Conservation (phyloP, 2,888 invertebrate species). For the Salticus scenicus region DNA sequence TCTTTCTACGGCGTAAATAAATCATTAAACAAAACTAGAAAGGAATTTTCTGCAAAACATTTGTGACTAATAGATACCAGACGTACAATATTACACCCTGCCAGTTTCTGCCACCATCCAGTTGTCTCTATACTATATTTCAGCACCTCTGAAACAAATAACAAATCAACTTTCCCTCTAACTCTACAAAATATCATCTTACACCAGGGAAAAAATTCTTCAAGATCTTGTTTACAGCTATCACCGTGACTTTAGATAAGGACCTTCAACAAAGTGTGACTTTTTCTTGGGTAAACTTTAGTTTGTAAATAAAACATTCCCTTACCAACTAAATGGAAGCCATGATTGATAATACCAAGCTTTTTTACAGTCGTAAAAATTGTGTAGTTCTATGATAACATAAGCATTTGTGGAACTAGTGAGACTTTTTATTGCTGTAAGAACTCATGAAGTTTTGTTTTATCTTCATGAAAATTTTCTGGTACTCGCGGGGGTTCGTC, state of each 20-base stretch:
- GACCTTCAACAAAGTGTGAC: conserved; percentile 14
- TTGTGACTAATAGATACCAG: no score
- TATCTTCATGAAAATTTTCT: not conserved
- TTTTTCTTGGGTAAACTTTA: conserved; percentile 11
- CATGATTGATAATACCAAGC: conserved; percentile 4
- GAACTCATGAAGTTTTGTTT: not conserved
- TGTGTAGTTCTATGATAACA: not conserved
- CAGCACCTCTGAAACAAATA: not conserved
- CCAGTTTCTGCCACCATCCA: no score
- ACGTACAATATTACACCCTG: no score
- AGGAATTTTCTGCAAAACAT: no score
- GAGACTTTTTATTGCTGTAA: not conserved
- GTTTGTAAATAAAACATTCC: conserved; percentile 2
- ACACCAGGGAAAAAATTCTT: not conserved
- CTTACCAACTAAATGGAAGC: not conserved
- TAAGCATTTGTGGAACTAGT: not conserved
- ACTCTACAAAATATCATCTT: not conserved
- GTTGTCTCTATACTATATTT: not conserved
- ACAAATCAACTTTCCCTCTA: not conserved
- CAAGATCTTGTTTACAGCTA: conserved; percentile 31
- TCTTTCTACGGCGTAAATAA: no score
- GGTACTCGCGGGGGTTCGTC: not conserved
- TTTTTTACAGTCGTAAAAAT: conserved; percentile 1
- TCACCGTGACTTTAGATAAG: conserved; percentile 16
- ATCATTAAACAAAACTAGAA: no score